Percentiles rank a stretch among this genome's conserved stretches.
Evolutionary conservation across 2,888 invertebrate species (phyloP).

Genomic region (Gandaritis pyraliata): DNA sequence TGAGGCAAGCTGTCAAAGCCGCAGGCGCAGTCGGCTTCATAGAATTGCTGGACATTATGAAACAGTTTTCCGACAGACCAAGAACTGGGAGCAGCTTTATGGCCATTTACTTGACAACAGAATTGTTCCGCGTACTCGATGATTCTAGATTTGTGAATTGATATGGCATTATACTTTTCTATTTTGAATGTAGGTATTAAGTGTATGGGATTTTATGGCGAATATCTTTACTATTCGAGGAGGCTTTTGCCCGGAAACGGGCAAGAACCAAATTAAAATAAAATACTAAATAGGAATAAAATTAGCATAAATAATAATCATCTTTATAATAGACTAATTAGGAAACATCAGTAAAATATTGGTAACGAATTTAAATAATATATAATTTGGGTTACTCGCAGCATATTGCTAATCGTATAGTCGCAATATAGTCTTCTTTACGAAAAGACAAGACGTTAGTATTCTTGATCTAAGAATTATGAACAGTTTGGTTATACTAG

Average conservation of each 20-base stretch:
- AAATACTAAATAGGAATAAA: too few species aligned
- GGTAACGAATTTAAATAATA: too few species aligned
- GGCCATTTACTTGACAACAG: slow-evolving; percentile 37
- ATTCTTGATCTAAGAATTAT: neutral
- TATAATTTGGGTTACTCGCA: too few species aligned
- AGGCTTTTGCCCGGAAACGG: too few species aligned
- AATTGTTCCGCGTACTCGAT: slow-evolving; percentile 35
- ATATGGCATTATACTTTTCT: slow-evolving; percentile 12
- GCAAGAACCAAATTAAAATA: too few species aligned
- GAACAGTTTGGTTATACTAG: neutral
- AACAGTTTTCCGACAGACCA: slow-evolving; percentile 65
- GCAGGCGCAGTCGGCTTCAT: slow-evolving; percentile 52
- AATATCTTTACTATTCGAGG: neutral
- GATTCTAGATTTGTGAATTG: slow-evolving; percentile 20
- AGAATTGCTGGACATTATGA: slow-evolving; percentile 68
- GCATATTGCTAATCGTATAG: too few species aligned
- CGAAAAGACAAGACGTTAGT: too few species aligned
- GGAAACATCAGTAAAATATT: neutral
- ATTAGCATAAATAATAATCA: too few species aligned
- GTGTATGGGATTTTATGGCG: slow-evolving; percentile 23
- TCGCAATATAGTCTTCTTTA: too few species aligned
- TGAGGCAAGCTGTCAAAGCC: slow-evolving; percentile 60
- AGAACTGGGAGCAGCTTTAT: slow-evolving; percentile 43
- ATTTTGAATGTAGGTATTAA: slow-evolving; percentile 6
- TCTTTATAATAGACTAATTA: too few species aligned